These are phyloP conservation scores for Branchinecta lynchi DNA, from an alignment of 1,140 invertebrate species.

Conservation along the genomic window DNA sequence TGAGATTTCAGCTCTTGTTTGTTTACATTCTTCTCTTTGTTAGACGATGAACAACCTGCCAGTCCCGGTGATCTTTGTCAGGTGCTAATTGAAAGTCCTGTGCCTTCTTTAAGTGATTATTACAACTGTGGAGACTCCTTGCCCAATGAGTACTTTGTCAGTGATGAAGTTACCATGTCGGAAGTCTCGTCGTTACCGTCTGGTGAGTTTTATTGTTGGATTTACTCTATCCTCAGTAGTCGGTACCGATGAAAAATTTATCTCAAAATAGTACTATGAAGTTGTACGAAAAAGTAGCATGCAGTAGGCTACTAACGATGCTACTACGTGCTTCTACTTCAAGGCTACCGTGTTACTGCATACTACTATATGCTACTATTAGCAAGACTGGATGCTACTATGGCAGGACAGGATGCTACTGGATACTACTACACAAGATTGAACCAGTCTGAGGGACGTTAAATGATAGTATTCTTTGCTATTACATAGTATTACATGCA, in stretches of 20 bases:
- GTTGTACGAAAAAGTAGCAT: too few species aligned
- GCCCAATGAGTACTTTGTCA: background rate
- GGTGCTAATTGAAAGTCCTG: background rate
- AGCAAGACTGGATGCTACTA: too few species aligned
- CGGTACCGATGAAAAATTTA: background rate
- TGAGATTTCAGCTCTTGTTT: background rate
- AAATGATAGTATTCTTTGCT: too few species aligned
- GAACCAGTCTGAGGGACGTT: too few species aligned
- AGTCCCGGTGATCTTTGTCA: slow-evolving; percentile 11
- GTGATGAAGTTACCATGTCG: background rate
- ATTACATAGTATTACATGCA: too few species aligned
- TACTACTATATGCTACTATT: too few species aligned
- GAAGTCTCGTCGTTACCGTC: background rate
- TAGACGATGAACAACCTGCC: background rate
- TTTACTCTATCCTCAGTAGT: background rate
- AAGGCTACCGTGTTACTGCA: too few species aligned
- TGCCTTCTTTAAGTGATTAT: background rate
- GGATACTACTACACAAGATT: too few species aligned
- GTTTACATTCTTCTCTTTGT: background rate
- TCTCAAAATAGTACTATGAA: background rate
- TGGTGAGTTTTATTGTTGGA: background rate
- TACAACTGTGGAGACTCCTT: background rate
- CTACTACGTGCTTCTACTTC: too few species aligned
- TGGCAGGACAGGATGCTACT: too few species aligned
- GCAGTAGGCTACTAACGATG: too few species aligned